Percentiles rank a stretch among this genome's conserved stretches.
Conservation (phyloP, 1,140 invertebrate species). For the Scaptodrosophila lebanonensis region DNA sequence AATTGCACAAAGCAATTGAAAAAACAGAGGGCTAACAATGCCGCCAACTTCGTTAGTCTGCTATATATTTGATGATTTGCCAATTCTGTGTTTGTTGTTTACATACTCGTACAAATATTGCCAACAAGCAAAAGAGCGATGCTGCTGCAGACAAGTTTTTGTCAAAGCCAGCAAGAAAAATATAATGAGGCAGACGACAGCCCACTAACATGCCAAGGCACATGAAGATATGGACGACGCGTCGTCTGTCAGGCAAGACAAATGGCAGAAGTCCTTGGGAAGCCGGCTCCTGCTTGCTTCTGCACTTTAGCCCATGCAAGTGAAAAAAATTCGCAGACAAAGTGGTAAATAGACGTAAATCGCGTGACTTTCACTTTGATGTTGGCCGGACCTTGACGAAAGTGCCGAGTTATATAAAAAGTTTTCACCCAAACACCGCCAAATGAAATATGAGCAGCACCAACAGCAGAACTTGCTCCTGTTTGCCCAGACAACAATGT, state of each 20-base stretch:
- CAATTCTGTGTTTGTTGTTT: slow-evolving; percentile 52
- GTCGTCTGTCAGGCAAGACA: slow-evolving; percentile 16
- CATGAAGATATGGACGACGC: background rate
- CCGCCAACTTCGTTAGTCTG: slow-evolving; percentile 41
- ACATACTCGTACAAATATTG: slow-evolving; percentile 65
- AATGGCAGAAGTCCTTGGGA: slow-evolving; percentile 12
- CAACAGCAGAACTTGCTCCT: no score
- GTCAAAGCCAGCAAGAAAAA: slow-evolving; percentile 34
- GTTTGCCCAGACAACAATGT: slow-evolving; percentile 31
- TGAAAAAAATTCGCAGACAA: slow-evolving; percentile 46
- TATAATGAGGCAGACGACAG: slow-evolving; percentile 61
- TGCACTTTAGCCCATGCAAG: background rate
- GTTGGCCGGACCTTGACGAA: slow-evolving; percentile 26
- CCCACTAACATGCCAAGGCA: slow-evolving; percentile 15
- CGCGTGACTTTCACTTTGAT: slow-evolving; percentile 69
- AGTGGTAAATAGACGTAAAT: slow-evolving; percentile 64
- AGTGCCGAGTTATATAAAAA: slow-evolving; percentile 12
- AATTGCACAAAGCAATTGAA: slow-evolving; percentile 59
- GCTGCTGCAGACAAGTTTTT: no score
- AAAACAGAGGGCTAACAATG: slow-evolving; percentile 29
- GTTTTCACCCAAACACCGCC: no score
- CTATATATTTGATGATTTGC: slow-evolving; percentile 50
- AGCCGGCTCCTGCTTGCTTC: slow-evolving; percentile 28
- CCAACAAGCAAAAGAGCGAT: slow-evolving; percentile 26
- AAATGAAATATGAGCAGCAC: no score